Conservation (phyloP, 2,888 invertebrate genomes). For the Choristoneura rosaceana region DNA sequence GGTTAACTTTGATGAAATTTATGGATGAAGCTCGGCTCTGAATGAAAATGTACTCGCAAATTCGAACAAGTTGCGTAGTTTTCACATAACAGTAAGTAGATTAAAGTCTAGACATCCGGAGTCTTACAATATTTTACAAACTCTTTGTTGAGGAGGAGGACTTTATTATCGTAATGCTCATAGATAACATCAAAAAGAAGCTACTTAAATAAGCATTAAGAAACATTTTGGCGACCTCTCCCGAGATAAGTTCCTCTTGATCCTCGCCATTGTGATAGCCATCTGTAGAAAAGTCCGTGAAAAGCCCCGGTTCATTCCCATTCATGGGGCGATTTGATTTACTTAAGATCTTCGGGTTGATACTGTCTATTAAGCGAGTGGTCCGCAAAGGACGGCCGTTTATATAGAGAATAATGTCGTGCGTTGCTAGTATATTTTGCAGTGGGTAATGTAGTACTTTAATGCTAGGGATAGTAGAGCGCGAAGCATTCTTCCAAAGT, state of each 20-base stretch:
- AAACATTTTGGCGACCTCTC: slow-evolving; percentile 78
- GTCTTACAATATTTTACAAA: neutral
- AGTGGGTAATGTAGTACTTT: neutral
- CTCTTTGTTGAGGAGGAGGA: neutral
- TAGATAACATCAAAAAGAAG: slow-evolving; percentile 74
- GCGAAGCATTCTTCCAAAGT: neutral
- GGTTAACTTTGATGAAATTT: slow-evolving; percentile 58
- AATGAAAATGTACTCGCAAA: neutral
- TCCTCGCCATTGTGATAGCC: slow-evolving; percentile 83
- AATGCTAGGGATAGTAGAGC: neutral
- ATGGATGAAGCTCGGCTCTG: slow-evolving; percentile 44
- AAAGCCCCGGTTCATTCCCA: slow-evolving; percentile 81
- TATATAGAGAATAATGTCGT: slow-evolving; percentile 68
- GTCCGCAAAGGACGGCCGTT: slow-evolving; percentile 62
- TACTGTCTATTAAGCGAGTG: slow-evolving; percentile 82
- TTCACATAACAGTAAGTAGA: slow-evolving; percentile 45
- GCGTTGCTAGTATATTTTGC: slow-evolving; percentile 42
- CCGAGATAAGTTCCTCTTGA: slow-evolving; percentile 79
- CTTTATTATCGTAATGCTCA: slow-evolving; percentile 14
- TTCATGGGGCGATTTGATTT: slow-evolving; percentile 85
- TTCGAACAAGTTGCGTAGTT: neutral
- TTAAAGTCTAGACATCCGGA: slow-evolving; percentile 57
- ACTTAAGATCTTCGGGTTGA: slow-evolving; percentile 82
- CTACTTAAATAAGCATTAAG: slow-evolving; percentile 82
- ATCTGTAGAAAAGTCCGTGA: slow-evolving; percentile 78